Evolutionary conservation across 2,888 invertebrate species (phyloP).

Genomic region (Itoplectis maculator): DNA sequence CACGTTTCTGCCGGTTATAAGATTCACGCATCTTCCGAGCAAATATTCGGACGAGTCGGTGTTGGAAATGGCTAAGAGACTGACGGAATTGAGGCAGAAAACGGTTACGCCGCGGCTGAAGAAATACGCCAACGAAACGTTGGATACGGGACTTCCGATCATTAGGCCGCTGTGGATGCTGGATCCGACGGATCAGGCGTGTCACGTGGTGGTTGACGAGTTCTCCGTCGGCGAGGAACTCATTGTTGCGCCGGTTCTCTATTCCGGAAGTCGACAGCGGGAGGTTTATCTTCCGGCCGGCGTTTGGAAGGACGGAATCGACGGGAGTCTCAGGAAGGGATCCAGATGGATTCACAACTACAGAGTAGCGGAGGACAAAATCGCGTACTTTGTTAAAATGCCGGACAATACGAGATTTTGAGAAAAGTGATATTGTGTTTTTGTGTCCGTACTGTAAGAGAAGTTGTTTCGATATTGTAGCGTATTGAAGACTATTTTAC

Average conservation of each 20-base stretch:
- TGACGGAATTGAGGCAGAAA: slow-evolving; percentile 91
- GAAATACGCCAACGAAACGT: slow-evolving; percentile 91
- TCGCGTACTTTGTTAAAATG: slow-evolving; percentile 94
- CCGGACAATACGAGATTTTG: slow-evolving; percentile 93
- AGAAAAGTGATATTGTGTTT: not conserved
- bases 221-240: slow-evolving; percentile 96
- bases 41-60: slow-evolving; percentile 93
- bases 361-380: slow-evolving; percentile 91
- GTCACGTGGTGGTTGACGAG: slow-evolving; percentile 92
- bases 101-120: slow-evolving; percentile 91
- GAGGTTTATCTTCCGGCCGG: slow-evolving; percentile 96
- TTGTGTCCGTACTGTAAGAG: not conserved
- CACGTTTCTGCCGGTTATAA: slow-evolving; percentile 95
- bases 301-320: slow-evolving; percentile 96
- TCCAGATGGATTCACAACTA: slow-evolving; percentile 96
- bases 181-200: slow-evolving; percentile 91
- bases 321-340: slow-evolving; percentile 93
- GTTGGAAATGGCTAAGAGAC: slow-evolving; percentile 90
- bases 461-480: not conserved
- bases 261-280: slow-evolving; percentile 89
- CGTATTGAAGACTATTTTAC: not conserved
- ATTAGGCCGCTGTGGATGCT: slow-evolving; percentile 96
- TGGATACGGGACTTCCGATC: slow-evolving; percentile 93
- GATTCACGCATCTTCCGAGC: slow-evolving; percentile 95
- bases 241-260: slow-evolving; percentile 94